Evolutionary conservation across 2,797 vertebrate species (phyloP).

Genomic region (Gallinago solitaria): DNA sequence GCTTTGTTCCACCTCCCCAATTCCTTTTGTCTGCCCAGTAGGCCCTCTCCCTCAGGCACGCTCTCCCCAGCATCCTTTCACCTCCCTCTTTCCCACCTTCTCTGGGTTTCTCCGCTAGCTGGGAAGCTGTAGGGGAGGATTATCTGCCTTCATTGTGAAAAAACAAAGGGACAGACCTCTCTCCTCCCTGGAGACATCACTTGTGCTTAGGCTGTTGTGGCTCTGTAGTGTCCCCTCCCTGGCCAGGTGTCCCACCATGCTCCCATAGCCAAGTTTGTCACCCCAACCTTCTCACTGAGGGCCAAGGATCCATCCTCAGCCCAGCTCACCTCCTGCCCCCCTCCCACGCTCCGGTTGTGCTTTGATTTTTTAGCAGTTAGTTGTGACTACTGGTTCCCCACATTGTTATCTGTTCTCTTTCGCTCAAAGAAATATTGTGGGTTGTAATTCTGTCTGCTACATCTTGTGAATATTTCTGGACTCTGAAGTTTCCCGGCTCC

Average conservation of each 20-base stretch:
- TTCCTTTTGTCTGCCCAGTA: background rate
- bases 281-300: rapidly evolving
- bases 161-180: background rate
- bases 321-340: background rate
- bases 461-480: slow-evolving; percentile 57
- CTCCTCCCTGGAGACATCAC: background rate
- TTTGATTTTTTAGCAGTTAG: background rate
- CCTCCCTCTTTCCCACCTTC: background rate
- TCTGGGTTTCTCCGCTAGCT: background rate
- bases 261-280: background rate
- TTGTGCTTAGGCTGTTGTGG: background rate
- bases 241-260: background rate
- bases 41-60: background rate
- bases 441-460: slow-evolving; percentile 57
- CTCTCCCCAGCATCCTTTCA: background rate
- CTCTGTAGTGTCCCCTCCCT: background rate
- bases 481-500: slow-evolving; percentile 63
- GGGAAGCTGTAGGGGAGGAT: background rate
- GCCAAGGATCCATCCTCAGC: rapidly evolving
- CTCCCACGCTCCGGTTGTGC: rapidly evolving
- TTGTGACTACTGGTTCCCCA: slow-evolving; percentile 43
- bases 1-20: background rate
- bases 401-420: slow-evolving; percentile 36
- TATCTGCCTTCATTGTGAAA: background rate
- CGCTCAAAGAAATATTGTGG: slow-evolving; percentile 30